Base-by-base conservation (phyloP, 2,113 vertebrate species). In the Phocoena sinus region DNA sequence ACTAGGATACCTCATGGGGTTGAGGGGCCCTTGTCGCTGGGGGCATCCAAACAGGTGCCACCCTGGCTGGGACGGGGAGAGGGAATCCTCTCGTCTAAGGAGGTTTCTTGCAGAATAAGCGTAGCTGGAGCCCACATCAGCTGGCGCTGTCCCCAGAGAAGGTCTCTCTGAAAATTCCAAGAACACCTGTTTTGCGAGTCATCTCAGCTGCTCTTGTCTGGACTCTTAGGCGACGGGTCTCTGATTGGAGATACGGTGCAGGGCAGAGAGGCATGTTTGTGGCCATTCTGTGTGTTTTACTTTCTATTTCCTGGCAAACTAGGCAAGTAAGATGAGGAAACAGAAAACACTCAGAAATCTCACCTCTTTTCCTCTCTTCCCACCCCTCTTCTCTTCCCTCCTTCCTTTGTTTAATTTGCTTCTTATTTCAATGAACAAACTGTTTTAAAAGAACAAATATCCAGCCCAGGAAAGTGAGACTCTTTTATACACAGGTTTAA, bases 131-230 rank as follows among this genome's bases (percentile, higher is more conserved):
- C 62, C 68, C 79, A 44, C 36, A 12, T 5, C 60, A 31, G 26
- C 70, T 38, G 79, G 23, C 15, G 0, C 50, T 3, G 60, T 50
- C 38, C 63, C 15, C 31, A 33, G 76, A 36, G 31, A 58, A 25
- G 25, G 28, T 89, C 21, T n/a, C 56, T 60, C 17, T 67, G 58
- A 83, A 31, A 70, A 50, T 74, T 31, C 60, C 50, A 28, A 11
- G 44, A 0, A 0, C 3, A 14, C 25, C 44, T 44, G 79, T 14
- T 28, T 21, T 12, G 23, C 3, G 0, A 81, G 28, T n/a, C 3
- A 1, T 9, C 7, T 21, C 8, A 2, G 33, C 26, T 28, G 36
- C 33, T 21, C 56, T 58, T 21, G 56, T 20, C 17, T 58, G 56
- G 56, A 58, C 14, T 17, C 31, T n/a, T 26, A 14, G 44, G 10